Conservation (phyloP, 2,888 invertebrate species). For the Eurytoma californica region DNA sequence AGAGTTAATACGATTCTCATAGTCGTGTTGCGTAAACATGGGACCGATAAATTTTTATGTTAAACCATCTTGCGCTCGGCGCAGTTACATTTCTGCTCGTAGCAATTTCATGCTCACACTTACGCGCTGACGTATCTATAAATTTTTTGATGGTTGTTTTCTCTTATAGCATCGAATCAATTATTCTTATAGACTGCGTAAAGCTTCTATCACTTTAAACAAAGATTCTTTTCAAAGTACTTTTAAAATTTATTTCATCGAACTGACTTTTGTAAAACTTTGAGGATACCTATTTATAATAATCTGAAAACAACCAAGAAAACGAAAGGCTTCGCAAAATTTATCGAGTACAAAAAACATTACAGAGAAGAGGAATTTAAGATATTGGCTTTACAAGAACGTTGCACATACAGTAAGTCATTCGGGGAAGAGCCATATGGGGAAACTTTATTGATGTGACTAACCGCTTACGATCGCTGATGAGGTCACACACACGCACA, state of each 20-base stretch:
- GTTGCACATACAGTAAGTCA: constrained; percentile 4
- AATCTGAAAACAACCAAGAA: no score
- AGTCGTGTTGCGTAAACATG: constrained; percentile 25
- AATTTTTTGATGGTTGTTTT: constrained; percentile 33
- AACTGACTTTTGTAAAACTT: no score
- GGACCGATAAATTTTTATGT: constrained; percentile 46
- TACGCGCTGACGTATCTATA: constrained; percentile 20
- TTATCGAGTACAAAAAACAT: background rate
- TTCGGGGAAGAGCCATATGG: background rate
- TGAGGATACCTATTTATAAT: background rate
- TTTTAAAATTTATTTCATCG: no score
- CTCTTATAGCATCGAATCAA: background rate
- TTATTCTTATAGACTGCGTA: background rate
- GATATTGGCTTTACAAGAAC: constrained; percentile 10
- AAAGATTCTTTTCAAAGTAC: no score
- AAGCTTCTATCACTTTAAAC: no score
- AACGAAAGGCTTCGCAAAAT: no score
- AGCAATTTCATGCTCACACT: constrained; percentile 38
- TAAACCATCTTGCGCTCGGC: constrained; percentile 29
- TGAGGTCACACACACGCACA: constrained; percentile 38
- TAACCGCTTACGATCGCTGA: constrained; percentile 30
- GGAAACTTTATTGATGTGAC: constrained; percentile 35
- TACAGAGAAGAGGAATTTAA: no score
- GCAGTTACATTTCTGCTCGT: constrained; percentile 22
- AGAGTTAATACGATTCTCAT: constrained; percentile 16